A percentile compares a stretch with the other conserved stretches of the same genome.
These are phyloP conservation scores for Pelmatolapia mariae DNA, from an alignment of 2,113 vertebrate genomes.

Conservation along the genomic window DNA sequence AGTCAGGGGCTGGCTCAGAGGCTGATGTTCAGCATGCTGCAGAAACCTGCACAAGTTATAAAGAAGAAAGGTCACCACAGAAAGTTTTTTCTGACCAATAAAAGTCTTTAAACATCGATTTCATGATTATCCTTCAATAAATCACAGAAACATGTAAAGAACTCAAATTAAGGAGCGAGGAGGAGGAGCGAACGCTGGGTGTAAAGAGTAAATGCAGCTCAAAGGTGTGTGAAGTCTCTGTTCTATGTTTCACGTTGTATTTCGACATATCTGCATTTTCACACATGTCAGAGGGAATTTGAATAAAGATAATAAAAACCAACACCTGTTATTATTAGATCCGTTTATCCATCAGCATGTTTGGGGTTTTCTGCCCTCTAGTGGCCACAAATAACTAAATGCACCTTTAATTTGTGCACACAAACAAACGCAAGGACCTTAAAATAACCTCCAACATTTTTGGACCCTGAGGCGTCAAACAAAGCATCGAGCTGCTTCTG, in stretches of 20 bases:
- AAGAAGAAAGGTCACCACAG: background rate
- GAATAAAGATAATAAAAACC: background rate
- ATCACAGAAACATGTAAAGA: background rate
- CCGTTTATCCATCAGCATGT: fast-evolving
- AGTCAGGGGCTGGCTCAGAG: background rate
- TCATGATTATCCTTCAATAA: background rate
- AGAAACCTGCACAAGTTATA: fast-evolving
- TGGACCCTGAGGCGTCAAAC: background rate
- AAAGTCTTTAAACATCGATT: background rate
- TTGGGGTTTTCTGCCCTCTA: background rate
- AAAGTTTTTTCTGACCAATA: background rate
- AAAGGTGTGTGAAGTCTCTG: fast-evolving
- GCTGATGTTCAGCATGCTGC: background rate
- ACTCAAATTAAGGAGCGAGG: fast-evolving
- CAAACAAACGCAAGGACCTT: background rate
- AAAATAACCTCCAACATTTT: background rate
- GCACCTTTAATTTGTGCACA: background rate
- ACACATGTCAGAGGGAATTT: background rate
- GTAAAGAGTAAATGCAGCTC: background rate
- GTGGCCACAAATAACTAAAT: background rate
- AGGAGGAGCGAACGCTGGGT: background rate
- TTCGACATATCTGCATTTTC: background rate
- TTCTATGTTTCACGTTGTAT: fast-evolving
- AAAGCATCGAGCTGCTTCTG: background rate
- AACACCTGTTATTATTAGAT: fast-evolving